Conservation (phyloP, 2,113 vertebrate genomes). For the Neogobius melanostomus region DNA sequence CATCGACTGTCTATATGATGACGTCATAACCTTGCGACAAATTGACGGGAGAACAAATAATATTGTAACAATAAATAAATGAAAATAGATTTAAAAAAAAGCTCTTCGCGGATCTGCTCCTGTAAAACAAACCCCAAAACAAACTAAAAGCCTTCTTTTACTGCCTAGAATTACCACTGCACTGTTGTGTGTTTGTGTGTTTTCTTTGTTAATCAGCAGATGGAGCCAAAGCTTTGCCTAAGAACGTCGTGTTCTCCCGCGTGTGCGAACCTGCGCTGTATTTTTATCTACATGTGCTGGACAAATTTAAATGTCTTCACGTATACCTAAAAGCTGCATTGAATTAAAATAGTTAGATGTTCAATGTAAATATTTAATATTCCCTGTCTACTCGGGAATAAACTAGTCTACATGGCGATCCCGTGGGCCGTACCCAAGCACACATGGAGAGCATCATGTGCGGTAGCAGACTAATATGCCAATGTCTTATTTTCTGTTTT, state of each 20-base stretch:
- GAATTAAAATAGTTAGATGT: neutral
- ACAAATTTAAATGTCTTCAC: neutral
- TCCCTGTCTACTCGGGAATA: too few relatives aligned
- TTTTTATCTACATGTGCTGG: neutral
- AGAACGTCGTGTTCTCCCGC: slow-evolving; percentile 5
- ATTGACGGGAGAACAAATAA: neutral
- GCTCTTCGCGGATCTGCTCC: neutral
- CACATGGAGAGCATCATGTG: too few relatives aligned
- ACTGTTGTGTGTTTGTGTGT: too few relatives aligned
- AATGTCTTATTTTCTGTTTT: neutral
- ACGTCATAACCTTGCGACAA: slow-evolving; percentile 35
- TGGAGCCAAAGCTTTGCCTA: slow-evolving; percentile 36
- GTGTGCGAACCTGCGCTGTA: neutral
- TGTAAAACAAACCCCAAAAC: neutral
- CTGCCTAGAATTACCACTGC: neutral
- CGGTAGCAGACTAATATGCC: too few relatives aligned
- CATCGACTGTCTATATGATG: too few relatives aligned
- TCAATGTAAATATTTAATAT: neutral
- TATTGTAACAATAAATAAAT: too few relatives aligned
- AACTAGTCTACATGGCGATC: too few relatives aligned
- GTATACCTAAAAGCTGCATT: neutral
- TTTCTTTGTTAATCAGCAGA: slow-evolving; percentile 43
- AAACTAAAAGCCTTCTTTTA: neutral
- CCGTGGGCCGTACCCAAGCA: too few relatives aligned
- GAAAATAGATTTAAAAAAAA: too few relatives aligned